A percentile compares a stretch with the other conserved stretches of the same genome.
Evolutionary conservation across 1,140 invertebrate genomes (phyloP).

Genomic region (Leptopilina clavipes): DNA sequence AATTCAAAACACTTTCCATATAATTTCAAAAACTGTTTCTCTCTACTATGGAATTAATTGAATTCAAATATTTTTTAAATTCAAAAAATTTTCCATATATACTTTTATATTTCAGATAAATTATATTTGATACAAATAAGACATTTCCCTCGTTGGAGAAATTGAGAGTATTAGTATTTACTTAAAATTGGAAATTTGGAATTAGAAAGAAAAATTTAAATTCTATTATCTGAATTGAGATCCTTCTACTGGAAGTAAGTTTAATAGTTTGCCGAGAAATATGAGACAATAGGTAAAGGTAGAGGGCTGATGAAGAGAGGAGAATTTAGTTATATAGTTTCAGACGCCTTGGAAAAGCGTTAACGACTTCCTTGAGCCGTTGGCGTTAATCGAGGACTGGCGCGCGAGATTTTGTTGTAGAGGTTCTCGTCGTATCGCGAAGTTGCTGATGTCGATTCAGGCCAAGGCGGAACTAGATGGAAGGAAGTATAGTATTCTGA

Average conservation of each 20-base stretch:
- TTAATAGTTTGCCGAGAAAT: background rate
- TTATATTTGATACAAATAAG: no score
- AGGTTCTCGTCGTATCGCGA: background rate
- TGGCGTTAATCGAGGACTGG: slow-evolving; percentile 50
- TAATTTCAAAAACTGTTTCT: no score
- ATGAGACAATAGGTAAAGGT: background rate
- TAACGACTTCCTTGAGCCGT: slow-evolving; percentile 54
- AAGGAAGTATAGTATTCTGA: slow-evolving; percentile 32
- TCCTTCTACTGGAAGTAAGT: background rate
- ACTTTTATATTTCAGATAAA: no score
- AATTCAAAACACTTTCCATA: no score
- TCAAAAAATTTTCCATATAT: no score
- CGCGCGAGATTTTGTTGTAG: slow-evolving; percentile 13
- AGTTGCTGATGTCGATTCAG: slow-evolving; percentile 38
- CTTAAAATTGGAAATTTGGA: no score
- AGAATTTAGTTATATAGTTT: slow-evolving; percentile 47
- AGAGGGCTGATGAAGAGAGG: slow-evolving; percentile 42
- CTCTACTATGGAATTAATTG: no score
- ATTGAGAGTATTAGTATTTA: no score
- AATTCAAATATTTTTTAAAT: no score
- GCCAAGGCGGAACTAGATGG: slow-evolving; percentile 33
- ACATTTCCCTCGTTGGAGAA: no score
- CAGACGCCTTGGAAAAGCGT: slow-evolving; percentile 34
- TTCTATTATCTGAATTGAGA: no score
- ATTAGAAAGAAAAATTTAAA: no score